These are phyloP conservation scores for Tridacna crocea DNA, from an alignment of 2,888 invertebrate genomes.

Conservation along the genomic window DNA sequence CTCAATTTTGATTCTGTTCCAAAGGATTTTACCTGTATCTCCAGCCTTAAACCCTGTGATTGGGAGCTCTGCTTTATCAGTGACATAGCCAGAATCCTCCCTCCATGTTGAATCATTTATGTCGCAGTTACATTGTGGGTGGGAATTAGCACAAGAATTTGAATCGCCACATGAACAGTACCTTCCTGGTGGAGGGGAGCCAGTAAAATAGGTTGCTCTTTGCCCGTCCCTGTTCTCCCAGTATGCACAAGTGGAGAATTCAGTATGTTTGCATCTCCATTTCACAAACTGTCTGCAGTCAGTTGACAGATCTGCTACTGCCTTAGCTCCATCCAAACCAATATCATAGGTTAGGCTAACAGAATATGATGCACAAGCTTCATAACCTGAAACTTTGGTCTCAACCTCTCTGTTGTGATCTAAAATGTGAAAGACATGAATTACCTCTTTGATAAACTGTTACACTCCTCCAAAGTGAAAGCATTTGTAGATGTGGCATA, in stretches of 20 bases:
- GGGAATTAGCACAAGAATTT: neutral
- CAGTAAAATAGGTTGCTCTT: slow-evolving; percentile 2
- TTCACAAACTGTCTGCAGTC: slow-evolving; percentile 8
- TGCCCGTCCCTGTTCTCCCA: neutral
- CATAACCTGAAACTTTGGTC: neutral
- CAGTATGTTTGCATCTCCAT: neutral
- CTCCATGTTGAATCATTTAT: neutral
- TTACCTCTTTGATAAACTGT: too few relatives aligned
- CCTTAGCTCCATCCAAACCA: neutral
- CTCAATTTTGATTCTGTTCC: too few relatives aligned
- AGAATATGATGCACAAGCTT: neutral
- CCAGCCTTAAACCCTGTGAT: slow-evolving; percentile 12
- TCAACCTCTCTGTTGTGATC: neutral
- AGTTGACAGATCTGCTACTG: neutral
- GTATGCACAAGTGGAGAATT: neutral
- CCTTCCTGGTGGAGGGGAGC: slow-evolving; percentile 5
- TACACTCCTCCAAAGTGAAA: too few relatives aligned
- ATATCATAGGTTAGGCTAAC: neutral
- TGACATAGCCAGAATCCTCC: neutral
- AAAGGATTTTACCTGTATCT: slow-evolving; percentile 4
- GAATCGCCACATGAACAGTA: slow-evolving; percentile 15
- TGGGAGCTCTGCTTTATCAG: neutral
- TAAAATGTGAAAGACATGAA: neutral
- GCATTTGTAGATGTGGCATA: too few relatives aligned
- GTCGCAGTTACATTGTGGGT: neutral